A percentile compares a stretch with the other conserved stretches of the same genome.
Conservation (phyloP, 2,888 invertebrate genomes). For the Nipponacmea schrenckii region DNA sequence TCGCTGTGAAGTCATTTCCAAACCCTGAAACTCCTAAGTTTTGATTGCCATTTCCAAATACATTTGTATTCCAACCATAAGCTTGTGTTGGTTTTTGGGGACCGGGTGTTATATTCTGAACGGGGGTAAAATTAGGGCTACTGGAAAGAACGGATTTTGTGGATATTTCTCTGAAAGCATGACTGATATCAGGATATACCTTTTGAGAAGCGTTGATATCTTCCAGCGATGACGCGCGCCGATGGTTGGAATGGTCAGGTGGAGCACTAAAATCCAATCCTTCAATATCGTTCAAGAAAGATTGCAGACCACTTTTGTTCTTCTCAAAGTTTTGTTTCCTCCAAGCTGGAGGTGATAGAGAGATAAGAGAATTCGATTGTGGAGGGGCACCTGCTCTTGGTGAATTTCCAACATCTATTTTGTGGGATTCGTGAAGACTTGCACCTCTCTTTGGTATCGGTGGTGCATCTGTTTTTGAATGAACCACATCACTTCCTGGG, state of each 20-base stretch:
- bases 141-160: neutral
- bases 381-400: neutral
- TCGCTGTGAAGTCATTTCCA: too few species aligned
- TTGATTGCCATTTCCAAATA: constrained; percentile 23
- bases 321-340: neutral
- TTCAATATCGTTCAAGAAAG: constrained; percentile 44
- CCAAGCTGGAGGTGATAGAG: constrained; percentile 29
- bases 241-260: constrained; percentile 12
- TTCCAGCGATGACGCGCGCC: constrained; percentile 29
- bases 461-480: neutral
- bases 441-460: constrained; percentile 6
- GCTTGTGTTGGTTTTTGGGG: constrained; percentile 13
- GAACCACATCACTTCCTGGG: neutral
- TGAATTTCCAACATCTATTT: neutral
- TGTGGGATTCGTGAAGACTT: neutral
- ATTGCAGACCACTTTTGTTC: neutral
- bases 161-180: constrained; percentile 45
- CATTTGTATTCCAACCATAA: constrained; percentile 41
- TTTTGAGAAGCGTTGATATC: constrained; percentile 28
- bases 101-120: constrained; percentile 10
- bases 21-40: too few species aligned
- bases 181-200: constrained; percentile 55
- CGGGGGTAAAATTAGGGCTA: constrained; percentile 12
- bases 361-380: constrained; percentile 30
- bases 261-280: constrained; percentile 45